Base-by-base conservation (phyloP, 2,888 invertebrate genomes). In the Leucoma salicis region DNA sequence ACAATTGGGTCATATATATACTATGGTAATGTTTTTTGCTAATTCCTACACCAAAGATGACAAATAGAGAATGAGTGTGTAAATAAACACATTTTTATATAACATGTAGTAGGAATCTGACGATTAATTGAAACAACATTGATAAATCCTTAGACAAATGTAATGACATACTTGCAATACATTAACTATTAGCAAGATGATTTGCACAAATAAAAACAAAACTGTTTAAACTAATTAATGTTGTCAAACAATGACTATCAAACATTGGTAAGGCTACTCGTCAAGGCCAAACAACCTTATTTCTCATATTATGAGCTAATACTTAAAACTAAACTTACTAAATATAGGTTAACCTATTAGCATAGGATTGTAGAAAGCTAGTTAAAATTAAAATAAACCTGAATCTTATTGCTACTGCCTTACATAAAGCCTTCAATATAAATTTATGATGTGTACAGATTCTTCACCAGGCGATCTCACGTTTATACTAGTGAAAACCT, bases 41-140 rank as follows among this genome's bases (percentile, higher is more conserved):
- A 27, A 27, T 27, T n/a, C n/a, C 27, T 11, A 27, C 27, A 27
- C 11, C 11, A n/a, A 27, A 11, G 10, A 27, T 27, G 27, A 27
- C n/a, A 27, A 6, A 5, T 21, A 21, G 1, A 21, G 6, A 6
- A 21, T 21, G 21, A 21, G n/a, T n/a, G n/a, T n/a, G n/a, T n/a
- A n/a, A n/a, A n/a, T n/a, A n/a, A n/a, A n/a, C n/a, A 16, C 6
- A 6, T 5, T 5, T 21, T 21, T 21, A 8, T 21, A 21, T 8
- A 21, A 21, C 8, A 3, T 21, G 21, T 21, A 21, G n/a, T n/a
- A n/a, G n/a, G n/a, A 21, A 21, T 21, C 8, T 8, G 8, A 21
- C 5, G 21, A 21, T 8, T 21, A 49, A 53, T 55, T 42, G 46
- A 46, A 40, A 35, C 42, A 39, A 49, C 35, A 35, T 16, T 41